These are phyloP conservation scores for Micrasema longulum DNA, from an alignment of 1,140 invertebrate species.

Conservation along the genomic window DNA sequence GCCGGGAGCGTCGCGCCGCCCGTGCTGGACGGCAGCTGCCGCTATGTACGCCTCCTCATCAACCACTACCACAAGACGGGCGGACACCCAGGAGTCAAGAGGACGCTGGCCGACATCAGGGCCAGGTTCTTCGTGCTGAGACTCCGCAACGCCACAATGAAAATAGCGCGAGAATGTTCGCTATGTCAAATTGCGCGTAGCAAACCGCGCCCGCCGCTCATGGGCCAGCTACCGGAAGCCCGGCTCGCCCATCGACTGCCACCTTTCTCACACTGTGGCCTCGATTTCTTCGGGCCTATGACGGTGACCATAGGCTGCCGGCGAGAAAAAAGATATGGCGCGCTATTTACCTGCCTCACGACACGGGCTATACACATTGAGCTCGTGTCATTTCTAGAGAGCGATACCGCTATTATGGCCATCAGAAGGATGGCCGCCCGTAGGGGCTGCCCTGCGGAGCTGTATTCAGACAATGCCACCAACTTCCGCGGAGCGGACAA, in stretches of 20 bases:
- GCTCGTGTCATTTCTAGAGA: slow-evolving; percentile 25
- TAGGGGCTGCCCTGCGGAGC: slow-evolving; percentile 47
- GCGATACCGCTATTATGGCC: background rate
- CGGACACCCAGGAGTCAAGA: background rate
- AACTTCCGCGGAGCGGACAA: slow-evolving; percentile 58
- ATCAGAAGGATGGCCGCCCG: slow-evolving; percentile 56
- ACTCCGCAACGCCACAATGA: background rate
- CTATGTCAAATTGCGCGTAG: background rate
- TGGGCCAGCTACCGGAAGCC: background rate
- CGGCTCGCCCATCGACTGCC: background rate
- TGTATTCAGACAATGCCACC: slow-evolving; percentile 59
- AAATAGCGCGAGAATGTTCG: background rate
- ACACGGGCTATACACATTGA: slow-evolving; percentile 57
- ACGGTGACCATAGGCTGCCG: slow-evolving; percentile 54
- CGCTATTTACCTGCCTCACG: slow-evolving; percentile 1
- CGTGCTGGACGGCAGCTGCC: background rate
- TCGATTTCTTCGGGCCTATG: slow-evolving; percentile 56
- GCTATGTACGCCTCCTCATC: background rate
- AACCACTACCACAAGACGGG: background rate
- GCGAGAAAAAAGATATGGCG: slow-evolving; percentile 53
- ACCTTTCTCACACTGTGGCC: slow-evolving; percentile 34
- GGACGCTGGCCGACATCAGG: background rate
- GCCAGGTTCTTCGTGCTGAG: background rate
- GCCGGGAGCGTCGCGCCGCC: background rate
- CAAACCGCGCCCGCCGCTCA: background rate